Conservation (phyloP, 1,140 invertebrate species). For the Anagrus nilaparvatae region DNA sequence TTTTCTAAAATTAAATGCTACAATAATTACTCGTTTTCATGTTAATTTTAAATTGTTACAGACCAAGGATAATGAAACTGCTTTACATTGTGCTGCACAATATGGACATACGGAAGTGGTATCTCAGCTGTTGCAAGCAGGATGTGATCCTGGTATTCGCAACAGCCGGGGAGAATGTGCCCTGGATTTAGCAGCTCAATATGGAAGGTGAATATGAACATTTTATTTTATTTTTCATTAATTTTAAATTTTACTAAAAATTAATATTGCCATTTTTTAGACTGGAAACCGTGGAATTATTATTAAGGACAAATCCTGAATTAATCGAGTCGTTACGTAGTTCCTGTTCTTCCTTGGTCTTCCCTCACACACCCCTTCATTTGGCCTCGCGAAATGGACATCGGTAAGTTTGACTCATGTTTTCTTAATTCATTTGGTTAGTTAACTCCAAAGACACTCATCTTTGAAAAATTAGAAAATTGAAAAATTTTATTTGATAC, state of each 20-base stretch:
- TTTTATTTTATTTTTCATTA: conserved; percentile 9
- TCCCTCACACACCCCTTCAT: conserved; percentile 84
- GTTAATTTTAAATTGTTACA: too few relatives aligned
- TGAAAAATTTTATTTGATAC: too few relatives aligned
- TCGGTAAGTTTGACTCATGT: conserved; percentile 48
- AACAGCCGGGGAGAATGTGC: conserved; percentile 86
- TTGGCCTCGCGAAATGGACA: conserved; percentile 90
- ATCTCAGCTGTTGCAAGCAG: conserved; percentile 69
- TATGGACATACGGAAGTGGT: conserved; percentile 90
- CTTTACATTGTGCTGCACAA: conserved; percentile 88
- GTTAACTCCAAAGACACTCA: too few relatives aligned
- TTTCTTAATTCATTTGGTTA: neutral
- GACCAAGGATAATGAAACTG: conserved; percentile 89
- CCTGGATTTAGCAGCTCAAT: conserved; percentile 88
- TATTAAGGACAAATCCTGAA: conserved; percentile 71
- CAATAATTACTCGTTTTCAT: conserved; percentile 11
- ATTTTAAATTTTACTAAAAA: neutral
- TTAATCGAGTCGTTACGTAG: conserved; percentile 59
- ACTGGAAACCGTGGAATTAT: conserved; percentile 77
- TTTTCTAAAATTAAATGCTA: conserved; percentile 3
- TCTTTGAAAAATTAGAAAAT: too few relatives aligned
- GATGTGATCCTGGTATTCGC: conserved; percentile 81
- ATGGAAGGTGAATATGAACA: conserved; percentile 56
- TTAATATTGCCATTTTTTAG: conserved; percentile 39
- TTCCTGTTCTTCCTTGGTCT: conserved; percentile 49